Base-by-base conservation (phyloP, 2,113 vertebrate species). In the Suricata suricatta region DNA sequence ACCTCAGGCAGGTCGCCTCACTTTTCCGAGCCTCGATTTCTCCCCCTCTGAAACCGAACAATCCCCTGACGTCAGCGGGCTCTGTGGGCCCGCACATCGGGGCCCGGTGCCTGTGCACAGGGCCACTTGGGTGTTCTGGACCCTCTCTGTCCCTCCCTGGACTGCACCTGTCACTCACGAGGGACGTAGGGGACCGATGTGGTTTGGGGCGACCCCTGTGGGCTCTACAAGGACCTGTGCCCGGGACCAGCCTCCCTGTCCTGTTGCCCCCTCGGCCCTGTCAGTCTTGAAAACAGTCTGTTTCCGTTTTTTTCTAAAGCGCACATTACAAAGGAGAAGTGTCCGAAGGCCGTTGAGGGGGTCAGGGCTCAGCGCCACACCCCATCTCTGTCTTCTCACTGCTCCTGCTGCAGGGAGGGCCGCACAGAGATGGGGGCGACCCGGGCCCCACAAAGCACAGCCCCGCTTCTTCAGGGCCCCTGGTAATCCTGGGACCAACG, bases 71-170 rank as follows among this genome's bases (percentile, higher is more conserved):
- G 41, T 76, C 25, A 3, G 2, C 7, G 33, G 63, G 35, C 29
- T 50, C 79, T 17, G 10, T 4, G 72, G 9, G 12, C 83, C n/a
- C 5, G 14, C 29, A 4, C 2, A 5, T 25, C 54, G 63, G 54
- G 1, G 5, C 16, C 1, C 47, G 27, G 63, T 25, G 29, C 4
- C 60, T 44, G 83, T 1, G 23, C 68, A 10, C 14, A 13, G 25
- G 23, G 35, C 0, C 4, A 0, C 21, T 0, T 6, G 3, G 23
- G 7, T 6, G 0, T 54, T 25, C 27, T 7, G 35, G 90, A 33
- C n/a, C 69, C 41, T 41, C 44, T 12, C 10, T 19, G 1, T 14
- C 5, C 14, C 41, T 64, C 41, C 79, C n/a, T 21, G 25, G 64
- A 44, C 15, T 4, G 17, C 12, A 17, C 6, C 4, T 69, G 47